Conservation (phyloP, 2,113 vertebrate species). For the Corythornis cristatus region DNA sequence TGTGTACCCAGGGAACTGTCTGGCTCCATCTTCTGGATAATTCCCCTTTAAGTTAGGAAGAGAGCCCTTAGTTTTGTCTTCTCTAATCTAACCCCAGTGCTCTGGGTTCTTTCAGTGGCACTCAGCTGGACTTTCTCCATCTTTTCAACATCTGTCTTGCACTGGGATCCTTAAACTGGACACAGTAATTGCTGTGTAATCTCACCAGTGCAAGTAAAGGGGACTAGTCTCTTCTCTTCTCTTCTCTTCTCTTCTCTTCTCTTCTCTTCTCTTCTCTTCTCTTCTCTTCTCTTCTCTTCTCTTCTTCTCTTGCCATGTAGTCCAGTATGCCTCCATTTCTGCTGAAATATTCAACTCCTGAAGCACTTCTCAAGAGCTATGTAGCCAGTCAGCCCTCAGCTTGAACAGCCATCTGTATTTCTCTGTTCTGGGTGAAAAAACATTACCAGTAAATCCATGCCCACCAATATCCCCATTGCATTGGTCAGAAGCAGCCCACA, state of each 20-base stretch:
- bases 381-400: neutral
- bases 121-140: neutral
- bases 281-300: too few species aligned
- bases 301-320: neutral
- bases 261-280: too few species aligned
- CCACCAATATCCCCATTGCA: neutral
- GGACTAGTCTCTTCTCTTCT: neutral
- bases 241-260: too few species aligned
- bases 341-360: neutral
- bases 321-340: neutral
- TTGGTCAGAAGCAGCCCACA: neutral
- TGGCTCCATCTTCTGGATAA: neutral
- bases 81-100: neutral
- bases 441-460: neutral
- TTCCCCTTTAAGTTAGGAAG: neutral
- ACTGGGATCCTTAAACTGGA: neutral
- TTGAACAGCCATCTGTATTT: neutral
- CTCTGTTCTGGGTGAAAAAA: neutral
- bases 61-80: neutral
- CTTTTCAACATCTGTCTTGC: neutral
- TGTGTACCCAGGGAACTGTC: neutral
- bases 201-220: neutral
- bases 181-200: neutral
- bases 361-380: neutral
- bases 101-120: neutral